Evolutionary conservation across 2,797 vertebrate species (phyloP).

Genomic region (Urosaurus nigricauda): DNA sequence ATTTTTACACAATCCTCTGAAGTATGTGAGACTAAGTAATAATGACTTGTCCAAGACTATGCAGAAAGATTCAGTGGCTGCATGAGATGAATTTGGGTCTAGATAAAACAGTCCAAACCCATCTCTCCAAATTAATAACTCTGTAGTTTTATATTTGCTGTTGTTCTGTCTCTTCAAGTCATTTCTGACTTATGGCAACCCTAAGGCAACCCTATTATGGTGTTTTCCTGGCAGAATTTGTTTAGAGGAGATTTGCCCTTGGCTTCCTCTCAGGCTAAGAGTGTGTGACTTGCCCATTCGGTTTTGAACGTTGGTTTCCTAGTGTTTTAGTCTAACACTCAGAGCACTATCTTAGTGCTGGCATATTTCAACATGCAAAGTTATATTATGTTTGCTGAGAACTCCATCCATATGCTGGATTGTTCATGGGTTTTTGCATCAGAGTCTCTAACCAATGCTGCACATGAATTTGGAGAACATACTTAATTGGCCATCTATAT

Average conservation of each 20-base stretch:
- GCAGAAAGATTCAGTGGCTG: not conserved
- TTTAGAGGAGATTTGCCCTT: too few relatives aligned
- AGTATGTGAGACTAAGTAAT: too few relatives aligned
- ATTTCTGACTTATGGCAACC: too few relatives aligned
- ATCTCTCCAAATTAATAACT: not conserved
- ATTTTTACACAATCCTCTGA: not conserved
- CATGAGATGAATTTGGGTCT: too few relatives aligned
- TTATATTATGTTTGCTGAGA: not conserved
- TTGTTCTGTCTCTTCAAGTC: too few relatives aligned
- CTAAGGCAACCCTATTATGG: too few relatives aligned
- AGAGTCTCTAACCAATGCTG: not conserved
- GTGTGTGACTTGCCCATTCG: too few relatives aligned
- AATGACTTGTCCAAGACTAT: too few relatives aligned
- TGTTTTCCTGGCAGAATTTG: too few relatives aligned
- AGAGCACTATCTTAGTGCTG: not conserved
- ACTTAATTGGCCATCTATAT: not conserved
- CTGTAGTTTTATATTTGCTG: not conserved
- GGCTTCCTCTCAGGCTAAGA: too few relatives aligned
- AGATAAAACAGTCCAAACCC: not conserved
- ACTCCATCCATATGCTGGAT: not conserved
- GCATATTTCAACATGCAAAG: not conserved
- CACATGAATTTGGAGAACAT: not conserved
- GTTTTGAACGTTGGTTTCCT: too few relatives aligned
- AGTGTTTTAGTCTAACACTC: too few relatives aligned
- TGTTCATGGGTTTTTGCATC: not conserved